Evolutionary conservation across 1,140 invertebrate species (phyloP).

Genomic region (Dinothrombium tinctorium): DNA sequence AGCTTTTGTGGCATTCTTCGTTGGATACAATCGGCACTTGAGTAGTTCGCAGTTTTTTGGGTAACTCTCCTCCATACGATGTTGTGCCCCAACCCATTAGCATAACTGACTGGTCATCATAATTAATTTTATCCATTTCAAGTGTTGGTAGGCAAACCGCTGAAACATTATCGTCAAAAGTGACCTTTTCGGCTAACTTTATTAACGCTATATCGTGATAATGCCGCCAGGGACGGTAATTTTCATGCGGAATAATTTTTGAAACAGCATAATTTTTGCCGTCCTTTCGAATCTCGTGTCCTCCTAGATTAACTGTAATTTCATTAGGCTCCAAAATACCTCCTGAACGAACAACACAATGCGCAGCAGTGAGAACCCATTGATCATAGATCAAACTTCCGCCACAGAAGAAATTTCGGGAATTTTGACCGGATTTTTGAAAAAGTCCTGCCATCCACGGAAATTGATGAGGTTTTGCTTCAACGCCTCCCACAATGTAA

Average conservation of each 20-base stretch:
- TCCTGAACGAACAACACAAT: slow-evolving; percentile 26
- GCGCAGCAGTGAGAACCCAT: slow-evolving; percentile 36
- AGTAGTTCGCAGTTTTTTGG: slow-evolving; percentile 3
- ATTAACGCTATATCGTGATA: slow-evolving; percentile 16
- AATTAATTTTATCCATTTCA: neutral
- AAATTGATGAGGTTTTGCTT: neutral
- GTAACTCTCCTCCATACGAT: slow-evolving; percentile 29
- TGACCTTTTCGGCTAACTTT: slow-evolving; percentile 2
- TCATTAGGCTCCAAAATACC: neutral
- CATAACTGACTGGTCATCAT: slow-evolving; percentile 36
- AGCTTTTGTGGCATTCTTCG: slow-evolving; percentile 3
- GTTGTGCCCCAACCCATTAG: slow-evolving; percentile 64
- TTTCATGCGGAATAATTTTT: slow-evolving; percentile 11
- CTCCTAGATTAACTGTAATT: slow-evolving; percentile 7
- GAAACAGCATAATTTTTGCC: slow-evolving; percentile 2
- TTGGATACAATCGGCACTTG: neutral
- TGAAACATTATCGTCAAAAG: slow-evolving; percentile 8
- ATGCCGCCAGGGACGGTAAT: slow-evolving; percentile 9
- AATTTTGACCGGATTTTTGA: neutral
- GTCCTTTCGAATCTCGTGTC: slow-evolving; percentile 1
- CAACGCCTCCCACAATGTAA: slow-evolving; percentile 2
- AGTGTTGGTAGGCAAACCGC: slow-evolving; percentile 12
- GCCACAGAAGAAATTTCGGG: slow-evolving; percentile 35
- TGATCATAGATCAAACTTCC: slow-evolving; percentile 64
- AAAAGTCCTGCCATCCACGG: slow-evolving; percentile 4